Evolutionary conservation across 1,140 invertebrate species (phyloP).

Genomic region (Lepeophtheirus salmonis): DNA sequence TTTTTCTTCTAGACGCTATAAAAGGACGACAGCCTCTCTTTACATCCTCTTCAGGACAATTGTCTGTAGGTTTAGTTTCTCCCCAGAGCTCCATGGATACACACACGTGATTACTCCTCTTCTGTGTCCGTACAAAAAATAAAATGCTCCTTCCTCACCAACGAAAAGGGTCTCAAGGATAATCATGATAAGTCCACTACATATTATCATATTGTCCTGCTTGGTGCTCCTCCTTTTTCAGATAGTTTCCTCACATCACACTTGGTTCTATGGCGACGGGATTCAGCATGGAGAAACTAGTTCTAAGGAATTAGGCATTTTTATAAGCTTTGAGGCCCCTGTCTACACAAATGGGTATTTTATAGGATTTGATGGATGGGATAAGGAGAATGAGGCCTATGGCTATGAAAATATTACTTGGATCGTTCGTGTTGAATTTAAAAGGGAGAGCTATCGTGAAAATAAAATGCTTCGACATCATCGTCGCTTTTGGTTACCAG

Average conservation of each 20-base stretch:
- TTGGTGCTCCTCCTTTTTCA: too few relatives aligned
- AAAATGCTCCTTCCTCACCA: too few relatives aligned
- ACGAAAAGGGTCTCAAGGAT: too few relatives aligned
- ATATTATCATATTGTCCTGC: too few relatives aligned
- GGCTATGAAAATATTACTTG: constrained; percentile 4
- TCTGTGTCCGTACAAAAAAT: too few relatives aligned
- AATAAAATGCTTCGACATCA: constrained; percentile 5
- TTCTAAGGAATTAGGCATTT: not conserved
- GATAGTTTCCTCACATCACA: not conserved
- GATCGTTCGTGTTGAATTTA: constrained; percentile 12
- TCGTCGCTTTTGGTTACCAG: constrained; percentile 7
- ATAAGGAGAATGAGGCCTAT: not conserved
- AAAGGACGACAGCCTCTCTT: too few relatives aligned
- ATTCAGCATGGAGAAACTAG: not conserved
- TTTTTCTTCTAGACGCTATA: too few relatives aligned
- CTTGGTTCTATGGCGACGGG: not conserved
- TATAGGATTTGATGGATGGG: constrained; percentile 3
- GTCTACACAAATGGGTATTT: constrained; percentile 13
- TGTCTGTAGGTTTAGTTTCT: too few relatives aligned
- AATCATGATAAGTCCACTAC: too few relatives aligned
- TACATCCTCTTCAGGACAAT: too few relatives aligned
- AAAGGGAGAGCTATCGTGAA: not conserved
- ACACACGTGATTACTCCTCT: too few relatives aligned
- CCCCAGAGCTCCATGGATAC: too few relatives aligned
- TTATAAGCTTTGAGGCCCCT: constrained; percentile 11